A percentile compares a stretch with the other conserved stretches of the same genome.
Evolutionary conservation across 2,797 vertebrate species (phyloP).

Genomic region (Neosilurus hyrtlii): DNA sequence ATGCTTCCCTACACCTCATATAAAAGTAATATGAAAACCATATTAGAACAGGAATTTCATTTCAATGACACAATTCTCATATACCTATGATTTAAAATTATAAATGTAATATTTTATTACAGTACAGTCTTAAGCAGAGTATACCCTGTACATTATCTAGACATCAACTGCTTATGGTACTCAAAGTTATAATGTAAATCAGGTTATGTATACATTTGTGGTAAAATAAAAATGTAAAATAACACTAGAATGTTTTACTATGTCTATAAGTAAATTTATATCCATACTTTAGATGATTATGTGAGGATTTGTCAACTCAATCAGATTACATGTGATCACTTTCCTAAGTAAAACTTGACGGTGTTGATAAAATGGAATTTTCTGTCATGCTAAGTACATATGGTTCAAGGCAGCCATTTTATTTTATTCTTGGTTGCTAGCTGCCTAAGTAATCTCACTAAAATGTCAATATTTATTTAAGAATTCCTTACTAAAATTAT

Average conservation of each 20-base stretch:
- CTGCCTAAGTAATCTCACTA: too few relatives aligned
- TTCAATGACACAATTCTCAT: too few relatives aligned
- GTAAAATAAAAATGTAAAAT: too few relatives aligned
- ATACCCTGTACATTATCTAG: too few relatives aligned
- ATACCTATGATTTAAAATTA: too few relatives aligned
- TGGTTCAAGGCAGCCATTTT: not conserved
- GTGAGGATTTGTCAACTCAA: slow-evolving; percentile 19
- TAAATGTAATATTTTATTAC: too few relatives aligned
- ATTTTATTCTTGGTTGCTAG: not conserved
- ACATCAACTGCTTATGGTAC: too few relatives aligned
- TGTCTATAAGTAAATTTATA: too few relatives aligned
- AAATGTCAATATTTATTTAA: not conserved
- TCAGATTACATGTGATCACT: slow-evolving; percentile 23
- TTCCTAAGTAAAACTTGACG: slow-evolving; percentile 4
- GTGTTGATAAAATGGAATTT: slow-evolving; percentile 20
- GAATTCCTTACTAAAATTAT: not conserved
- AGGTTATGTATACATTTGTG: not conserved
- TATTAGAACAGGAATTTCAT: too few relatives aligned
- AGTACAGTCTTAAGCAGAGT: too few relatives aligned
- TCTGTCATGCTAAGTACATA: not conserved
- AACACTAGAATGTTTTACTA: not conserved
- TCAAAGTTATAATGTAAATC: too few relatives aligned
- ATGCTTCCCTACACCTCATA: slow-evolving; percentile 19
- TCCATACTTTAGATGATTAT: not conserved
- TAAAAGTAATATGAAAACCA: slow-evolving; percentile 20